Conservation (phyloP, 2,113 vertebrate genomes). For the Pituophis catenifer region DNA sequence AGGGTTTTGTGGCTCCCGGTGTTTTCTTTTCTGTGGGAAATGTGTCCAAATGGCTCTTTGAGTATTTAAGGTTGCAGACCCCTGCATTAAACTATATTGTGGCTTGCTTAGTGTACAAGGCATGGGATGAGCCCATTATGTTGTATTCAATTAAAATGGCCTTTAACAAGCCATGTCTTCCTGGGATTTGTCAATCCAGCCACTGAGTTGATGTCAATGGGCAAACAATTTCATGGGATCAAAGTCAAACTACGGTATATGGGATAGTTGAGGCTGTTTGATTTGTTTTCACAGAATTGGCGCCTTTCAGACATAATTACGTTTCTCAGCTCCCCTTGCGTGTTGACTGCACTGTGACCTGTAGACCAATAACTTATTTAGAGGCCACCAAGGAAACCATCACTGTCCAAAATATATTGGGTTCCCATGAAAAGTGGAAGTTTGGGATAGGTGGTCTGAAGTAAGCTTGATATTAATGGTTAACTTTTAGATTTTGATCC, state of each 20-base stretch:
- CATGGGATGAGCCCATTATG: background rate
- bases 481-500: background rate
- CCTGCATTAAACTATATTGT: background rate
- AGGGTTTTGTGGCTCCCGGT: too few species aligned
- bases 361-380: background rate
- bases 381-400: background rate
- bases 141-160: background rate
- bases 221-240: too few species aligned
- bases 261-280: background rate
- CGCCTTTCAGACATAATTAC: background rate
- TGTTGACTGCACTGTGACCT: background rate
- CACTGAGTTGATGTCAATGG: background rate
- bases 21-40: too few species aligned
- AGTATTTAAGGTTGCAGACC: too few species aligned
- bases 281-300: background rate
- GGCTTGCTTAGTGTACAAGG: background rate
- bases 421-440: background rate
- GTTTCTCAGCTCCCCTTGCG: background rate
- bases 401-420: background rate
- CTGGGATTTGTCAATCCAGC: background rate
- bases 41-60: too few species aligned
- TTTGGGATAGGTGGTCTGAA: background rate
- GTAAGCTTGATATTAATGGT: background rate
- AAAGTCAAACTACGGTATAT: too few species aligned
- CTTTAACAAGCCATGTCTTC: background rate